These are phyloP conservation scores for Passerina amoena DNA, from an alignment of 2,113 vertebrate genomes.

Conservation along the genomic window DNA sequence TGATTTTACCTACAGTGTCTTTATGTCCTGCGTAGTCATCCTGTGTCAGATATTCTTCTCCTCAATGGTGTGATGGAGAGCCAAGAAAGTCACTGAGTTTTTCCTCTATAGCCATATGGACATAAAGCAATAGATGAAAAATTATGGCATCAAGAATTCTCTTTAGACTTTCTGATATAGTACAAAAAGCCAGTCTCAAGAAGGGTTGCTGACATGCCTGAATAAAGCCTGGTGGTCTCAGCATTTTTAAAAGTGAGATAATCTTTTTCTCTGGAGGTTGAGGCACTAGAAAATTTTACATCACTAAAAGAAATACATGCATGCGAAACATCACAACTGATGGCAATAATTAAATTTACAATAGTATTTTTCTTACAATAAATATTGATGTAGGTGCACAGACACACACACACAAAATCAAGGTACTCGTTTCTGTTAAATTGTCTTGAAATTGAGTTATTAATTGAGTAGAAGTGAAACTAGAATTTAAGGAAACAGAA, in stretches of 20 bases:
- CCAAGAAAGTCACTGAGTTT: not conserved
- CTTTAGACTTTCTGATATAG: not conserved
- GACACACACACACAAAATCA: not conserved
- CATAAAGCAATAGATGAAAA: not conserved
- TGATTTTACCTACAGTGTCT: not conserved
- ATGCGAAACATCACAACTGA: not conserved
- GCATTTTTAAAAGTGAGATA: not conserved
- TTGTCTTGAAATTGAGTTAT: not conserved
- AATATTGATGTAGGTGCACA: not conserved
- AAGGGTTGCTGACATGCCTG: not conserved
- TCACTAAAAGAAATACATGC: not conserved
- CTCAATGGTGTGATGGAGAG: fast-evolving
- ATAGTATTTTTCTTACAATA: not conserved
- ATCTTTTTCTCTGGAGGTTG: not conserved
- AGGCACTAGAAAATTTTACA: not conserved
- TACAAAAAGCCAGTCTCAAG: not conserved
- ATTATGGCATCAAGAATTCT: not conserved
- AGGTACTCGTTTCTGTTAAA: not conserved
- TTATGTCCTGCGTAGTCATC: not conserved
- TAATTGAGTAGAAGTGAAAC: not conserved
- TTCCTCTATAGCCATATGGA: not conserved
- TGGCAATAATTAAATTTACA: not conserved
- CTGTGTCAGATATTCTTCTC: not conserved
- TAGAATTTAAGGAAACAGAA: not conserved
- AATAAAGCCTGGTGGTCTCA: not conserved